These are phyloP conservation scores for Botia almorhae DNA, from an alignment of 2,797 vertebrate genomes.

Conservation along the genomic window DNA sequence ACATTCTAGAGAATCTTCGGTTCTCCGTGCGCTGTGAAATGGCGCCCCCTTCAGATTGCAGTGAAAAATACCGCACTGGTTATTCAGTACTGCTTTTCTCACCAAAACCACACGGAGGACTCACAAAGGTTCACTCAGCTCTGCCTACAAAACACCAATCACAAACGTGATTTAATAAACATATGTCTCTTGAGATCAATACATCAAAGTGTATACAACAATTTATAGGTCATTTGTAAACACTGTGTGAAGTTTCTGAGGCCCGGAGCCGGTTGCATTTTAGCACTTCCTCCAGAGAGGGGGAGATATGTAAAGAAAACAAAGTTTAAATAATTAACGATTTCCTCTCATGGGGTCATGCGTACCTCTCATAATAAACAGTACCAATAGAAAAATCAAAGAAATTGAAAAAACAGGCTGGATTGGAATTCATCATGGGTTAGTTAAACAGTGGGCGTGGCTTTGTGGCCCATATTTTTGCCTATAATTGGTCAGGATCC, in stretches of 20 bases:
- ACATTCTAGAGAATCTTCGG: slow-evolving; percentile 84
- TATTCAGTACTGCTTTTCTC: slow-evolving; percentile 80
- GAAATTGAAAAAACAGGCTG: not conserved
- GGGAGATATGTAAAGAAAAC: slow-evolving; percentile 88
- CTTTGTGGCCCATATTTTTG: not conserved
- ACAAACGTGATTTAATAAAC: slow-evolving; percentile 9
- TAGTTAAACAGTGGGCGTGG: not conserved
- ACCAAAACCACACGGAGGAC: slow-evolving; percentile 47
- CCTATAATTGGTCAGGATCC: not conserved
- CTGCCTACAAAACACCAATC: slow-evolving; percentile 29
- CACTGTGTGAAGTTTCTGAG: slow-evolving; percentile 27
- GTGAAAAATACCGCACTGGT: slow-evolving; percentile 71
- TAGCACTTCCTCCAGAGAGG: slow-evolving; percentile 97
- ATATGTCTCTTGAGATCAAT: slow-evolving; percentile 4
- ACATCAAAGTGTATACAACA: not conserved
- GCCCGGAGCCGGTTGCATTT: slow-evolving; percentile 91
- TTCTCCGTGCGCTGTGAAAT: slow-evolving; percentile 97
- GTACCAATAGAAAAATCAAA: slow-evolving; percentile 12
- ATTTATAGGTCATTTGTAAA: not conserved
- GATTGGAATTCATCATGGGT: not conserved
- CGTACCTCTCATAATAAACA: slow-evolving; percentile 35
- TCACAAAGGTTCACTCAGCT: slow-evolving; percentile 86
- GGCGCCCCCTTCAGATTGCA: slow-evolving; percentile 91
- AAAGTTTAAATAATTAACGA: no score
- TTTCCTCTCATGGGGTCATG: slow-evolving; percentile 8